phyloP scores from a whole-genome alignment of 1,140 invertebrate genomes.

The Bombus ignitus region DNA sequence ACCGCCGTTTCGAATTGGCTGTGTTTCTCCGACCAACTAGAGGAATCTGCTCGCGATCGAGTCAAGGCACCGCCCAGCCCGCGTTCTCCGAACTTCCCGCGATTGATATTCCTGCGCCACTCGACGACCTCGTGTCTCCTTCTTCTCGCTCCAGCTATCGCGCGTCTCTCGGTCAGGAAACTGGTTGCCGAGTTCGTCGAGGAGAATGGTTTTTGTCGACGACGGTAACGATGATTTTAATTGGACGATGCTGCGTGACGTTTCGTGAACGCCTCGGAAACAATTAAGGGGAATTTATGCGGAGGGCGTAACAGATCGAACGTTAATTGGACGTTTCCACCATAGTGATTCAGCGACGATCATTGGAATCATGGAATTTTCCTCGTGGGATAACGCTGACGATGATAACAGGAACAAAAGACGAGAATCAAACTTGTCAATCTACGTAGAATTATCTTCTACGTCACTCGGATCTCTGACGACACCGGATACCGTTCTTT shows the following conservation, averaged over 20 bases:
- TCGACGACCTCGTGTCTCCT: background rate
- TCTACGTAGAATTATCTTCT: no score
- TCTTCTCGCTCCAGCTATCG: background rate
- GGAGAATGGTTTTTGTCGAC: background rate
- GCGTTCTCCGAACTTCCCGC: constrained; percentile 11
- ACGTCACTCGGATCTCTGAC: no score
- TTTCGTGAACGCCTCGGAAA: background rate
- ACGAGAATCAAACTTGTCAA: no score
- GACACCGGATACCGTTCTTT: background rate
- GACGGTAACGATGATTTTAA: constrained; percentile 16
- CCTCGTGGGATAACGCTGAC: no score
- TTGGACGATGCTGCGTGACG: constrained; percentile 17
- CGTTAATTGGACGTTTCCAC: constrained; percentile 25
- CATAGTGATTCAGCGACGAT: background rate
- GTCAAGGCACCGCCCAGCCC: constrained; percentile 24
- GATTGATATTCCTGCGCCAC: constrained; percentile 59
- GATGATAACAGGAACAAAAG: background rate
- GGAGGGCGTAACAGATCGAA: background rate
- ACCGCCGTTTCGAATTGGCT: constrained; percentile 60
- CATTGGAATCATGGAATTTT: background rate
- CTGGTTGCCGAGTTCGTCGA: background rate
- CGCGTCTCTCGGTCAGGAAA: background rate
- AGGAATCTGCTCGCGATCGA: constrained; percentile 52
- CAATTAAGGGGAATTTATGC: constrained; percentile 22
- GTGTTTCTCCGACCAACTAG: constrained; percentile 53